phyloP scores from a whole-genome alignment of 1,140 invertebrate genomes.

The Calephelis virginiensis region DNA sequence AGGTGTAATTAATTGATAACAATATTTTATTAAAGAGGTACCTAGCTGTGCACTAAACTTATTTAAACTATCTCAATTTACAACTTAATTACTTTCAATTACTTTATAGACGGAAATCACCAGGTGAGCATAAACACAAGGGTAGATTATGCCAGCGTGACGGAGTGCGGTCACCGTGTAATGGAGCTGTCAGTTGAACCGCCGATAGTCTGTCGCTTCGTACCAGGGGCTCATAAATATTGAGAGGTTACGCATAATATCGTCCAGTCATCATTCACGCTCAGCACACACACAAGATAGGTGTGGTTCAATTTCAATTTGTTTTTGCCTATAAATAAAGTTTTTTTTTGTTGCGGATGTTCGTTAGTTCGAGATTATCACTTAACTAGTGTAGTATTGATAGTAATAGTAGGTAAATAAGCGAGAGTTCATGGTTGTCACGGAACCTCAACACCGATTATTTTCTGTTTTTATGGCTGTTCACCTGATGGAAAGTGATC shows the following conservation, averaged over 20 bases:
- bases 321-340: background rate
- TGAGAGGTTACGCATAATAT: constrained; percentile 15
- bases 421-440: too few species aligned
- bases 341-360: too few species aligned
- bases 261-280: constrained; percentile 22
- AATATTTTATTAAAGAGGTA: too few species aligned
- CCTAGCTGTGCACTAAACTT: too few species aligned
- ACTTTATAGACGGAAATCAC: background rate
- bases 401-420: too few species aligned
- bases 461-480: too few species aligned
- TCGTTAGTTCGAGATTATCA: too few species aligned
- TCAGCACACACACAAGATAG: constrained; percentile 1
- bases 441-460: too few species aligned
- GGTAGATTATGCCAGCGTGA: constrained; percentile 5
- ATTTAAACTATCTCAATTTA: too few species aligned
- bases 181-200: constrained; percentile 20
- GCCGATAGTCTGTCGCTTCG: constrained; percentile 15
- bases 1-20: too few species aligned
- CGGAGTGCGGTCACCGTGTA: constrained; percentile 20
- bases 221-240: constrained; percentile 28
- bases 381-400: too few species aligned
- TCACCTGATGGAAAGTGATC: too few species aligned
- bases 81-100: background rate
- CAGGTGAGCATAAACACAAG: background rate
- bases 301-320: constrained; percentile 14